Evolutionary conservation across 2,888 invertebrate species (phyloP).

Genomic region (Copidosoma aretas): DNA sequence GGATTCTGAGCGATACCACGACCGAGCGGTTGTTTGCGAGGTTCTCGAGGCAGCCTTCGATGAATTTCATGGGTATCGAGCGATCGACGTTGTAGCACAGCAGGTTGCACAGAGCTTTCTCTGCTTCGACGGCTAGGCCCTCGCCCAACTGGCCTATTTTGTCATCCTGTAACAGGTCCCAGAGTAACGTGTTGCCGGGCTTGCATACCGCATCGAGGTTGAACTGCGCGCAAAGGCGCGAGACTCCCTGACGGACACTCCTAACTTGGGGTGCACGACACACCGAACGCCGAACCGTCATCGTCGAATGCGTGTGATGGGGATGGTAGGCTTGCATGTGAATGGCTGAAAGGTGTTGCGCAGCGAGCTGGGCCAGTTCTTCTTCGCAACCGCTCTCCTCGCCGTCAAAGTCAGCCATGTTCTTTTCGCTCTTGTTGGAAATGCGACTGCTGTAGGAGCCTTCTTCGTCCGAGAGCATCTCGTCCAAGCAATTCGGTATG

Average conservation of each 20-base stretch:
- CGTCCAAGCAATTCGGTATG: constrained; percentile 56
- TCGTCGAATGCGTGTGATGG: constrained; percentile 54
- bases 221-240: constrained; percentile 60
- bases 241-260: constrained; percentile 47
- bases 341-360: constrained; percentile 63
- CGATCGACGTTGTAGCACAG: constrained; percentile 91
- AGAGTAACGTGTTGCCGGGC: constrained; percentile 89
- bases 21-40: constrained; percentile 88
- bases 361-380: constrained; percentile 78
- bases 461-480: constrained; percentile 60
- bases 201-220: constrained; percentile 82
- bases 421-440: constrained; percentile 92
- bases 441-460: constrained; percentile 94
- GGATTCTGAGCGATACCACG: constrained; percentile 83
- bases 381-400: constrained; percentile 89
- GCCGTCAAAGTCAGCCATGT: constrained; percentile 93
- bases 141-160: constrained; percentile 87
- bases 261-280: constrained; percentile 53
- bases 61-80: constrained; percentile 89
- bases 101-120: constrained; percentile 88
- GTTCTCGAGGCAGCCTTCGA: constrained; percentile 92
- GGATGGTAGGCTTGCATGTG: constrained; percentile 61
- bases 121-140: constrained; percentile 90
- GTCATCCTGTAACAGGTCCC: constrained; percentile 93
- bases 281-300: constrained; percentile 54